Conservation (phyloP, 2,797 vertebrate species). For the Amazonetta brasiliensis region DNA sequence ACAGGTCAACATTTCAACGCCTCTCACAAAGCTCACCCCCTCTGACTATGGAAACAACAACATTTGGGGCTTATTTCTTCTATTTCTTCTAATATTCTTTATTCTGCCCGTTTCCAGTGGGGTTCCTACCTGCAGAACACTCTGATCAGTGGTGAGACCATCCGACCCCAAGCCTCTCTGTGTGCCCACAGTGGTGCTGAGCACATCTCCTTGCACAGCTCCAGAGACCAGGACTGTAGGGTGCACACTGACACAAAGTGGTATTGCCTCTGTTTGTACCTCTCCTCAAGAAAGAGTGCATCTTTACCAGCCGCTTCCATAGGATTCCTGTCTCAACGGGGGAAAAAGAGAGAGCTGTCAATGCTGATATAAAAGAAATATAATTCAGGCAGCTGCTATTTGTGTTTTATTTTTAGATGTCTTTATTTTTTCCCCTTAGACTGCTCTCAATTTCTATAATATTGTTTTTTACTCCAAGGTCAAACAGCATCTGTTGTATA, state of each 20-base stretch:
- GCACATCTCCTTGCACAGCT: neutral
- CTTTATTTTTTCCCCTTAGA: slow-evolving; percentile 65
- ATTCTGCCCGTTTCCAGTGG: neutral
- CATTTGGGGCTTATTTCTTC: neutral
- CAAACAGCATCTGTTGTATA: slow-evolving; percentile 75
- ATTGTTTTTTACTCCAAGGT: slow-evolving; percentile 73
- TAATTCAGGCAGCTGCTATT: slow-evolving; percentile 75
- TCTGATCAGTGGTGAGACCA: fast-evolving
- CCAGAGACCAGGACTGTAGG: neutral
- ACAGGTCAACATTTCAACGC: neutral
- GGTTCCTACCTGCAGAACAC: neutral
- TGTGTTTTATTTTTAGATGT: slow-evolving; percentile 70
- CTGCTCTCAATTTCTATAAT: slow-evolving; percentile 69
- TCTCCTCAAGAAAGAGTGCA: slow-evolving; percentile 1
- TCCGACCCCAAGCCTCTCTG: neutral
- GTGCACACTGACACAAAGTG: neutral
- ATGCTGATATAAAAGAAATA: slow-evolving; percentile 63
- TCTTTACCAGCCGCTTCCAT: slow-evolving; percentile 29
- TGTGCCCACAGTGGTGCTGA: fast-evolving
- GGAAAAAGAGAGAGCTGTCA: slow-evolving; percentile 59
- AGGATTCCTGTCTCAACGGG: slow-evolving; percentile 38
- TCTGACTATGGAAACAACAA: neutral
- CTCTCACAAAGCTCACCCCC: neutral
- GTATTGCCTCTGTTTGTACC: neutral
- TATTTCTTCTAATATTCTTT: neutral